Evolutionary conservation across 2,797 vertebrate species (phyloP).

Genomic region (Neosilurus hyrtlii): DNA sequence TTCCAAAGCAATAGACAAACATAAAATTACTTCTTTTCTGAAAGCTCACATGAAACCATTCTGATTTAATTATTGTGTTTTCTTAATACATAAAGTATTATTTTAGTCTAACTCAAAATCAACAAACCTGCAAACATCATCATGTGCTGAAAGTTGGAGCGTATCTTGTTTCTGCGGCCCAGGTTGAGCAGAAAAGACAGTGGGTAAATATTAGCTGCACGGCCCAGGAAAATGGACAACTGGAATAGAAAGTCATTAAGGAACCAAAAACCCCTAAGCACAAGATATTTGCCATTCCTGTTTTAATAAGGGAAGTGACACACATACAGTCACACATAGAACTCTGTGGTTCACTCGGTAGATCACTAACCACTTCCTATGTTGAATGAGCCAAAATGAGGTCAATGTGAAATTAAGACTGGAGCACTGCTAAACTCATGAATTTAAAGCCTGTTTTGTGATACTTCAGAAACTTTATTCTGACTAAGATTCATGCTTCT

Average conservation of each 20-base stretch:
- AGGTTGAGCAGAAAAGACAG: conserved; percentile 93
- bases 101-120: not conserved
- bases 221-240: conserved; percentile 92
- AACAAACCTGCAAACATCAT: conserved; percentile 97
- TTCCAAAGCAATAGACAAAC: not conserved
- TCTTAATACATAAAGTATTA: not conserved
- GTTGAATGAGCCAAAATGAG: conserved; percentile 15
- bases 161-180: conserved; percentile 92
- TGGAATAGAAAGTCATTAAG: conserved; percentile 68
- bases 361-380: conserved; percentile 4
- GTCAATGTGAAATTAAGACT: not conserved
- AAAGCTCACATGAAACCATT: not conserved
- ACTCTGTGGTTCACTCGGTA: not conserved
- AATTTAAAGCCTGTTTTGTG: not conserved
- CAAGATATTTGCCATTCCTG: not conserved
- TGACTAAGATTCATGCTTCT: too few species aligned
- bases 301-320: not conserved
- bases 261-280: conserved; percentile 37
- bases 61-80: not conserved
- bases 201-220: conserved; percentile 96
- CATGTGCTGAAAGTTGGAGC: conserved; percentile 96
- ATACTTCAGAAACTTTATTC: not conserved
- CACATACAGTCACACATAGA: not conserved
- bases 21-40: not conserved
- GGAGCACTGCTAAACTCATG: not conserved